Evolutionary conservation across 2,113 vertebrate genomes (phyloP).

Genomic region (Orientallactaga bullata): DNA sequence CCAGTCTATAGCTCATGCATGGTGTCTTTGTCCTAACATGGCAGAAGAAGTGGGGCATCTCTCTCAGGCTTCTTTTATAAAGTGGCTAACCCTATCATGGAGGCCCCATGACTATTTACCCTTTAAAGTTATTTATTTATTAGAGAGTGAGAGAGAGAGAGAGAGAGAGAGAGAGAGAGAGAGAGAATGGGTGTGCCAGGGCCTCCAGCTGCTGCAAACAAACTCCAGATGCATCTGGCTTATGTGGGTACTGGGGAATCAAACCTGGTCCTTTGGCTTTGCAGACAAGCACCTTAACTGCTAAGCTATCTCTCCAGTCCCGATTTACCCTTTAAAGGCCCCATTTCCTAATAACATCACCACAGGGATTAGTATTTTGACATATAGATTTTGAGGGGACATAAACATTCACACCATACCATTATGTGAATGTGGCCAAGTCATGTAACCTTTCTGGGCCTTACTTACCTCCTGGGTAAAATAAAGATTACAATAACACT

Average conservation of each 20-base stretch:
- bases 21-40: background rate
- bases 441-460: conserved; percentile 44
- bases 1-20: background rate
- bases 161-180: too few species aligned
- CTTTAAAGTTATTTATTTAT: too few species aligned
- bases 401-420: background rate
- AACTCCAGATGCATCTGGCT: too few species aligned
- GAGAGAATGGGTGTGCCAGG: too few species aligned
- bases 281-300: too few species aligned
- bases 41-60: background rate
- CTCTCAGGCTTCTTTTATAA: background rate
- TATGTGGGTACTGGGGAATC: too few species aligned
- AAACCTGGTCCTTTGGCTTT: too few species aligned
- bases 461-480: conserved; percentile 62
- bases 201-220: too few species aligned
- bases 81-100: background rate
- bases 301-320: too few species aligned
- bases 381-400: background rate
- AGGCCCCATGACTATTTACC: background rate
- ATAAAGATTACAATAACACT: background rate
- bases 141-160: too few species aligned
- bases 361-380: background rate
- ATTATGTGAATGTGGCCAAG: conserved; percentile 22
- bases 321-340: background rate
- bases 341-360: background rate